A percentile compares a stretch with the other conserved stretches of the same genome.
phyloP scores from a whole-genome alignment of 2,113 vertebrate species.

The human (Homo sapiens) region DNA sequence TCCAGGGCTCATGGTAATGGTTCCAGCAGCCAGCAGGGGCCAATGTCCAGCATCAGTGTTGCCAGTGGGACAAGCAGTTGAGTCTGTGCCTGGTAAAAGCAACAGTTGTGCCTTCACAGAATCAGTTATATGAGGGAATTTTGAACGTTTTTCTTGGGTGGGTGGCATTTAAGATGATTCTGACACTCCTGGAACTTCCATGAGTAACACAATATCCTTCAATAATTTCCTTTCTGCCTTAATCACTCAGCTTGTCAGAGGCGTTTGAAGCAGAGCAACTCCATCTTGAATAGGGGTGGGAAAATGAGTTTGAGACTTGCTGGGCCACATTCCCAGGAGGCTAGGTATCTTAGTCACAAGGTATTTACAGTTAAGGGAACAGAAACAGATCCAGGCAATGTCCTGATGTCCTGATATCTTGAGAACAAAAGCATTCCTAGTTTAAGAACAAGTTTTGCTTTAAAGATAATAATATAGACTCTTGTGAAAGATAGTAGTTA shows the following conservation, averaged over 20 bases:
- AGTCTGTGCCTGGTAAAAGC: neutral
- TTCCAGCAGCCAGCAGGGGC: neutral
- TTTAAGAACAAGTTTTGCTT: no score
- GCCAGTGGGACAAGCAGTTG: neutral
- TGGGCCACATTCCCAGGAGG: no score
- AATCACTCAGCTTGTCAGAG: neutral
- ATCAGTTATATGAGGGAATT: neutral
- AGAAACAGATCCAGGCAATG: no score
- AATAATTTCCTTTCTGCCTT: neutral
- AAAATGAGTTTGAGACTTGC: no score
- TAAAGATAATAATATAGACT: no score
- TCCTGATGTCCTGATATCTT: no score
- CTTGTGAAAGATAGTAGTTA: no score
- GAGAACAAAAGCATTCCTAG: no score
- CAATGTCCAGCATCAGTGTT: neutral
- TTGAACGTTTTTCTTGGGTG: neutral
- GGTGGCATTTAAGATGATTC: neutral
- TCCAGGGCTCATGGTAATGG: neutral
- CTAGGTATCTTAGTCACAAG: no score
- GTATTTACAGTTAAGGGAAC: no score
- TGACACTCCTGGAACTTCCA: neutral
- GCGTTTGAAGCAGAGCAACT: no score
- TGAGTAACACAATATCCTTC: neutral
- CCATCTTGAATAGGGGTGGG: no score
- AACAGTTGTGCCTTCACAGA: neutral